phyloP scores from a whole-genome alignment of 2,113 vertebrate species.

The Cryptomyrus ogoouensis region DNA sequence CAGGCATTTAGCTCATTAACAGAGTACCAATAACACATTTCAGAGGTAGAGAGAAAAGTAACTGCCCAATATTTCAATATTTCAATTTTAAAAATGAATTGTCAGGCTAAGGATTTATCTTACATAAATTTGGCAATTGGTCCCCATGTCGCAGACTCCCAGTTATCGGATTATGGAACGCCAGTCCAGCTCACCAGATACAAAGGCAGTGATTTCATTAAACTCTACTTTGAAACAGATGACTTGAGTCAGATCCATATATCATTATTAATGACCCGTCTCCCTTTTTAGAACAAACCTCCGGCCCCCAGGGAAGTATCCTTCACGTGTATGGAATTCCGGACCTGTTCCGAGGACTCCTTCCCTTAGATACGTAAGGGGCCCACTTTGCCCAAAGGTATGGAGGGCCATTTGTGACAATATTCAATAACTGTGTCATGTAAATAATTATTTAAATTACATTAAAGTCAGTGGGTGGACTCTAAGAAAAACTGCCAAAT shows the following conservation, averaged over 20 bases:
- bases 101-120: not conserved
- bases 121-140: not conserved
- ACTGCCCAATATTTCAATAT: not conserved
- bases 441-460: too few relatives aligned
- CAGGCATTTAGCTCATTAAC: not conserved
- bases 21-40: not conserved
- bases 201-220: not conserved
- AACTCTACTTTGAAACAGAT: not conserved
- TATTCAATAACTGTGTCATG: too few relatives aligned
- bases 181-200: not conserved
- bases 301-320: not conserved
- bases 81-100: not conserved
- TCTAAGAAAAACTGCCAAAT: too few relatives aligned
- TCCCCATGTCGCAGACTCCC: not conserved
- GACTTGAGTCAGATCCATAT: not conserved
- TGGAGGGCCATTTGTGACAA: too few relatives aligned
- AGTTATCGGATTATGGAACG: not conserved
- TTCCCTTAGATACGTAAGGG: not conserved
- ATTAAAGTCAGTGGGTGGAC: too few relatives aligned
- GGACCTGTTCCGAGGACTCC: not conserved
- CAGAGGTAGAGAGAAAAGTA: not conserved
- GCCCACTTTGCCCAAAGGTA: not conserved
- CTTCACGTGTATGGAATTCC: not conserved
- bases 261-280: slow-evolving; percentile 13
- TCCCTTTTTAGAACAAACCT: not conserved